Base-by-base conservation (phyloP, 2,113 vertebrate species). In the Microcebus jonahi region DNA sequence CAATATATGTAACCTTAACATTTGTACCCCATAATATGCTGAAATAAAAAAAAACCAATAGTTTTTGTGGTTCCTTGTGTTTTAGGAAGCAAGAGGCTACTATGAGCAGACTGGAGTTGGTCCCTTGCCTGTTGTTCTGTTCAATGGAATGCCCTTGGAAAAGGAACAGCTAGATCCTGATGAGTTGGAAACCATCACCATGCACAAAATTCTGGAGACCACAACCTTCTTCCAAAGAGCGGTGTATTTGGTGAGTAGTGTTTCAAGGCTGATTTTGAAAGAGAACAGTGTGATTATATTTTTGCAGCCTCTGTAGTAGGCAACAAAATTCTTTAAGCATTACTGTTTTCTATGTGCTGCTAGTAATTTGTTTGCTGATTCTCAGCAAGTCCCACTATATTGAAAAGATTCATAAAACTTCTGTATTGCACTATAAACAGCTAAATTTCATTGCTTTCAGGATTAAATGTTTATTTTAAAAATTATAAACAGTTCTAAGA, bases 181-280 rank as follows among this genome's bases (percentile, higher is more conserved):
- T 70, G 99, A 99, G 95, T 97, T 99, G 94, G 99, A 99, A 98
- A 99, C 99, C 0, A 98, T 99, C 92, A 99, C 99, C 79, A 99
- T 99, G 99, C 99, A 99, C 97, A 99, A 99, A 98, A 99, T 99
- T 97, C 98, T 99, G 96, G 99, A 99, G 98, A 99, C 99, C 36
- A 99, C 99, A 5, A 98, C 99, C 95, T 99, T 99, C 98, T 99
- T 99, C 98, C 99, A 99, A 97, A 99, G 99, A 91, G 99, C 99
- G 0, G 99, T 99, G 21, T 99, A 99, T 98, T 97, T 99, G 99
- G 99, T 99, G 98, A 98, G 99, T 98, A 50, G 79, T 29, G 4
- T 48, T 73, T 96, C 42, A 67, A 83, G 15, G 23, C 70, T 48
- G n/a, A 67, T 36, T 91, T 85, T 95, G n/a, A 93, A 84, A 97